Evolutionary conservation across 2,113 vertebrate species (phyloP), one percentile per base, ranked within the genome.

Genomic region (Lophius piscatorius): DNA sequence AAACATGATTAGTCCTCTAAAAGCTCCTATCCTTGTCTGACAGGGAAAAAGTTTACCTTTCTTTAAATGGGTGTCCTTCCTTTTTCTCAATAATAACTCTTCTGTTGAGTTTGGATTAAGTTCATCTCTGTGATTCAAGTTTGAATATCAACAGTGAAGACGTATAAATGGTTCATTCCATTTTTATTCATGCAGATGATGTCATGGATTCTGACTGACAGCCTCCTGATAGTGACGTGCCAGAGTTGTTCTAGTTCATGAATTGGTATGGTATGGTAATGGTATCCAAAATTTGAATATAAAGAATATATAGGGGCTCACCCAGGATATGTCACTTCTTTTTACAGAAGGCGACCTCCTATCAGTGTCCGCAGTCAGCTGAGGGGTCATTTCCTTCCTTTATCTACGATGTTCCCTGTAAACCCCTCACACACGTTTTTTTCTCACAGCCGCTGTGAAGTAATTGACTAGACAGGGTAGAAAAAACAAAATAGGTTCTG

Each of bases 391-490:
- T 55, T 52, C 49, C 13, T 65, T 12, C 13, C 56, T 51, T 78
- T 17, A n/a, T 21, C 18, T 16, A 4, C 56, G 49, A 50, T 1
- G n/a, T 31, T 46, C 24, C 50, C 14, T 55, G 17, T 22, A 21
- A 51, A 63, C 33, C 17, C 40, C 57, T 29, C 33, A 26, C 49
- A 50, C 20, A 42, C 38, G 54, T 10, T 10, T 46, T 18, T 51
- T 67, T 51, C 46, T 74, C 61, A 45, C 39, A 67, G 59, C 38
- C 55, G 20, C 18, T 63, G 33, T 63, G 69, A 76, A 62, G 69
- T 63, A 51, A 76, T 23, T 73, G 39, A 72, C 62, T 44, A 36
- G n/a, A n/a, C n/a, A n/a, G n/a, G n/a, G n/a, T n/a, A n/a, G n/a
- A n/a, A n/a, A n/a, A n/a, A n/a, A n/a, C n/a, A n/a, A n/a, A n/a